These are phyloP conservation scores for Micromussa lordhowensis DNA, from an alignment of 92 coral and sea anemone genomes.

Conservation along the genomic window DNA sequence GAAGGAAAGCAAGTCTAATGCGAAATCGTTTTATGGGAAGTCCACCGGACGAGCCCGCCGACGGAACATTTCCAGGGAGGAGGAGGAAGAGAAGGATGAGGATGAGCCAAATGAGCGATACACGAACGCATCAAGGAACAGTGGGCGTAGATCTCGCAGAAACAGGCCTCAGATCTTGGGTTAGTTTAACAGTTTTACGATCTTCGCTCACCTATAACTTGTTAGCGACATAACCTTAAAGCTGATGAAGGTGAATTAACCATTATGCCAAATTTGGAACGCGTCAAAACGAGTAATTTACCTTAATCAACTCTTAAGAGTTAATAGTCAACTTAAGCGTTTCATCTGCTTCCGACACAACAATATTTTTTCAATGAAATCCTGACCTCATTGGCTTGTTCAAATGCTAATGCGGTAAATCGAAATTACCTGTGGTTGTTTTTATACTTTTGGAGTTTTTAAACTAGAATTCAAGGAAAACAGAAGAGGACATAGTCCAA, in stretches of 20 bases:
- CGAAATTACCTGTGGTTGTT: too few species aligned
- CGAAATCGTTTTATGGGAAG: slow-evolving; percentile 47
- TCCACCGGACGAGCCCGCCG: slow-evolving; percentile 15
- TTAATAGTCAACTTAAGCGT: too few species aligned
- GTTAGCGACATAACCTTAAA: not conserved
- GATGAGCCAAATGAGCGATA: not conserved
- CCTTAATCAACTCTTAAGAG: not conserved
- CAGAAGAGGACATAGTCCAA: too few species aligned
- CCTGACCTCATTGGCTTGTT: too few species aligned
- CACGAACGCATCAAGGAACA: not conserved
- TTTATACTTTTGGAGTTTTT: too few species aligned
- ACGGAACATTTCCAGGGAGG: slow-evolving; percentile 3
- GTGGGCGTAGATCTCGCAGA: not conserved
- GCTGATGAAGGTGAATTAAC: not conserved
- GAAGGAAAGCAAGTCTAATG: not conserved
- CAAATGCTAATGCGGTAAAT: too few species aligned
- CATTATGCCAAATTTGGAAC: not conserved
- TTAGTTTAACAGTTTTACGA: not conserved
- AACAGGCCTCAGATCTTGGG: slow-evolving; percentile 7
- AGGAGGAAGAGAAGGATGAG: not conserved
- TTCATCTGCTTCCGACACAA: not conserved
- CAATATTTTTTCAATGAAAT: too few species aligned
- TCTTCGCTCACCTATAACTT: not conserved
- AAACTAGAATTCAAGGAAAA: too few species aligned
- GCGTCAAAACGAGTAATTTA: not conserved